Conservation (phyloP, 2,113 vertebrate genomes). For the Origma solitaria region DNA sequence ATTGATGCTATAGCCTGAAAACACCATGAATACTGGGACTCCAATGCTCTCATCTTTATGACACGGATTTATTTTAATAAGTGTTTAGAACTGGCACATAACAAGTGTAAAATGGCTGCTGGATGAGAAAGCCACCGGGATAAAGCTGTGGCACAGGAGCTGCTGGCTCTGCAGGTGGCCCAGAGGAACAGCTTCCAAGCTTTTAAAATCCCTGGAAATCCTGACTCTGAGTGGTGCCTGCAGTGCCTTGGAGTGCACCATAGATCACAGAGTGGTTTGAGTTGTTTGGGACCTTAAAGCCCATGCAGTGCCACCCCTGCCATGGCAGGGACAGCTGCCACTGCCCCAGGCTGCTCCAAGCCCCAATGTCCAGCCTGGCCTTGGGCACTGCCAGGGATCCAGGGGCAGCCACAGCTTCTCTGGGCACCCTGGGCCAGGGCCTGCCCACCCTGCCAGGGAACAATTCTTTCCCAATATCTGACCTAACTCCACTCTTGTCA, state of each 20-base stretch:
- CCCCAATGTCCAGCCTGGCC: neutral
- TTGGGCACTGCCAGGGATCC: neutral
- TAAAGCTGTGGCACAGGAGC: no score
- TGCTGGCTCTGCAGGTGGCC: neutral
- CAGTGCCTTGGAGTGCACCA: neutral
- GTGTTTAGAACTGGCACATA: neutral
- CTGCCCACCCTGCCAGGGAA: neutral
- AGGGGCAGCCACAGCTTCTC: neutral
- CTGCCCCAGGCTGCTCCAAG: neutral
- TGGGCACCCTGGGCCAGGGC: neutral
- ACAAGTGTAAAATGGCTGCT: neutral
- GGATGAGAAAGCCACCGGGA: neutral
- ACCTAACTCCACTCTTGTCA: neutral
- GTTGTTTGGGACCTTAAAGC: neutral
- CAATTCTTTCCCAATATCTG: neutral
- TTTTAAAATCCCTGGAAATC: neutral
- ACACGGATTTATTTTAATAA: neutral
- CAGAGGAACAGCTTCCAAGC: neutral
- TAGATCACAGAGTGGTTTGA: neutral
- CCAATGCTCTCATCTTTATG: neutral
- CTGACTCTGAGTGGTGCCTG: neutral
- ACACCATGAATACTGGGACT: neutral
- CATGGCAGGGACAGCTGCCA: neutral
- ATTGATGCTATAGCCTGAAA: neutral
- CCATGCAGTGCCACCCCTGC: rapidly evolving